Base-by-base conservation (phyloP, 2,797 vertebrate genomes). In the Pangasius djambal region DNA sequence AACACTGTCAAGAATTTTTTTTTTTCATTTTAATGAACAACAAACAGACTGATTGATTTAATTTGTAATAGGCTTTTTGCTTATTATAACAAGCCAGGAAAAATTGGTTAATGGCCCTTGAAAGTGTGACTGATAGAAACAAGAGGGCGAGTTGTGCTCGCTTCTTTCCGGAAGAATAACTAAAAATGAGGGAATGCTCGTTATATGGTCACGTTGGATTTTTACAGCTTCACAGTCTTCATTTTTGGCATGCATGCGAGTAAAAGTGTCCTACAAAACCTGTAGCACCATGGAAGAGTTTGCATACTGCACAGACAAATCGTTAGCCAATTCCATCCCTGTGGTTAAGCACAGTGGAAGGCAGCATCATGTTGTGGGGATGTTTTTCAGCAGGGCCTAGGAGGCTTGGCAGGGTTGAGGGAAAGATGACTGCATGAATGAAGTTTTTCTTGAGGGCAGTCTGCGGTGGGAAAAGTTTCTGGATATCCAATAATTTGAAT, bases 71-170 rank as follows among this genome's bases (percentile, higher is more conserved):
- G 6, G 5, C 57, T 15, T 44, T 50, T 67, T 67, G 61, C 28
- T 67, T 84, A 50, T 31, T 83, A 65, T 83, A 65, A 31, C 61
- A 84, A 69, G 37, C 61, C 61, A 50, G 61, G 78, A 28, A 67
- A 67, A 84, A 84, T 67, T 4, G 82, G 16, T 20, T 84, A 84
- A 67, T 50, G 63, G 44, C 6, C 83, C 83, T 67, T 67, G 15
- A 31, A 67, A 31, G 40, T 67, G 82, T 84, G 82, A 83, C 37
- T 63, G 59, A 63, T 82, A 40, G 55, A 82, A 65, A 81, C 52
- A 61, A 28, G 79, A 40, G 4, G n/a, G 4, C 18, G 50, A 79
- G 50, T 10, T 31, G 50, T 34, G 16, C n/a, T 34, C 50, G 9
- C 50, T 34, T 57, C 50, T 34, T 79, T 55, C 50, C 2, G 16